Conservation (phyloP, 2,797 vertebrate species). For the Hafferia zeledoni region DNA sequence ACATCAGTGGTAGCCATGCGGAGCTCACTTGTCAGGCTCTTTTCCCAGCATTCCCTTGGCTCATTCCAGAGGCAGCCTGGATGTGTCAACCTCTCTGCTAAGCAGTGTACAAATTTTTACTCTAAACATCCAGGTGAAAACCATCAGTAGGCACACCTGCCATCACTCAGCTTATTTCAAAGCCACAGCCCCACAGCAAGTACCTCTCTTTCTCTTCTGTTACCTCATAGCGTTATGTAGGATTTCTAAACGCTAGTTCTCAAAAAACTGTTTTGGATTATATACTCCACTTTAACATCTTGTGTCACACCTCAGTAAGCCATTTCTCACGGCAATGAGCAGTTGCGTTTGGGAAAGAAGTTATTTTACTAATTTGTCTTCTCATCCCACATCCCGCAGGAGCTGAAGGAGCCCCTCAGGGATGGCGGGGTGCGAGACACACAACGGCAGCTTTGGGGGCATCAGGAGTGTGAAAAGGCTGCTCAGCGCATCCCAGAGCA, state of each 20-base stretch:
- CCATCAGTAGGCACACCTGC: too few relatives aligned
- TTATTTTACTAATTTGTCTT: accelerated
- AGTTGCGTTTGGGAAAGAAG: accelerated
- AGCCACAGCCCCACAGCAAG: accelerated
- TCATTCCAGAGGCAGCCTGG: not conserved
- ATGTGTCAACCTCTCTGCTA: not conserved
- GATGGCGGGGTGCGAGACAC: accelerated
- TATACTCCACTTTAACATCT: too few relatives aligned
- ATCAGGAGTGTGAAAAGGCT: accelerated
- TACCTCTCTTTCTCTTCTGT: not conserved
- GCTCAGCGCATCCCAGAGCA: accelerated
- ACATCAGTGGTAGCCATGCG: not conserved
- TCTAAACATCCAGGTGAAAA: not conserved
- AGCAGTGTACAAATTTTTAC: accelerated
- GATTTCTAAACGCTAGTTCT: not conserved
- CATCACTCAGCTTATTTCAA: not conserved
- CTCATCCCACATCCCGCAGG: not conserved
- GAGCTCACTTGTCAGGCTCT: not conserved
- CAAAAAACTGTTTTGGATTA: accelerated
- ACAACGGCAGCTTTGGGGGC: accelerated
- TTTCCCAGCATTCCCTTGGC: not conserved
- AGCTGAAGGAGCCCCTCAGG: not conserved
- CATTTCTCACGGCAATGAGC: accelerated
- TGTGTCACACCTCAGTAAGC: accelerated
- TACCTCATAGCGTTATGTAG: accelerated